Conservation (phyloP, 1,140 invertebrate species). For the Cotesia typhae region DNA sequence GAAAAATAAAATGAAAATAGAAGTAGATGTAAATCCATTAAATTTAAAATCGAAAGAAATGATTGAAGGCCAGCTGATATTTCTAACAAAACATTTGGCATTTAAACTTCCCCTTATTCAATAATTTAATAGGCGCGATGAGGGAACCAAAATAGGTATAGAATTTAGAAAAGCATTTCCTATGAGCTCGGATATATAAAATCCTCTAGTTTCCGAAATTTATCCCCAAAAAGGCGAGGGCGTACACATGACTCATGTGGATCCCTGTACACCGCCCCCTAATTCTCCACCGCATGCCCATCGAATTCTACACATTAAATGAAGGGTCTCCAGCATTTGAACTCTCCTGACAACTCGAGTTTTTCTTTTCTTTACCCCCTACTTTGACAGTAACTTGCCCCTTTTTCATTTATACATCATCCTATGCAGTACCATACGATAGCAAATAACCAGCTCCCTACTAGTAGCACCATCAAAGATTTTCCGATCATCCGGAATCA, state of each 20-base stretch:
- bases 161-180: constrained; percentile 31
- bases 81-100: constrained; percentile 15
- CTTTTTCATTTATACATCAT: constrained; percentile 12
- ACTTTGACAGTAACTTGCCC: neutral
- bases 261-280: constrained; percentile 47
- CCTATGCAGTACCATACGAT: constrained; percentile 49
- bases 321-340: constrained; percentile 48
- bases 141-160: constrained; percentile 18
- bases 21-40: neutral
- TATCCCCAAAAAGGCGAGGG: constrained; percentile 58
- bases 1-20: constrained; percentile 5
- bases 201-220: constrained; percentile 57
- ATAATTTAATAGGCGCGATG: constrained; percentile 7
- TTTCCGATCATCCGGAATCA: constrained; percentile 49
- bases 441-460: constrained; percentile 29
- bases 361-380: constrained; percentile 50
- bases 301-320: constrained; percentile 41
- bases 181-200: constrained; percentile 28
- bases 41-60: constrained; percentile 1
- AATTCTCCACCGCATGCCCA: constrained; percentile 54
- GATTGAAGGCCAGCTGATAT: neutral
- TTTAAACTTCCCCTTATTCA: neutral
- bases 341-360: constrained; percentile 54
- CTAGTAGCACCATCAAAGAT: constrained; percentile 31
- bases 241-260: constrained; percentile 59